phyloP scores from a whole-genome alignment of 2,113 vertebrate species.

The Cyprinodon variegatus region DNA sequence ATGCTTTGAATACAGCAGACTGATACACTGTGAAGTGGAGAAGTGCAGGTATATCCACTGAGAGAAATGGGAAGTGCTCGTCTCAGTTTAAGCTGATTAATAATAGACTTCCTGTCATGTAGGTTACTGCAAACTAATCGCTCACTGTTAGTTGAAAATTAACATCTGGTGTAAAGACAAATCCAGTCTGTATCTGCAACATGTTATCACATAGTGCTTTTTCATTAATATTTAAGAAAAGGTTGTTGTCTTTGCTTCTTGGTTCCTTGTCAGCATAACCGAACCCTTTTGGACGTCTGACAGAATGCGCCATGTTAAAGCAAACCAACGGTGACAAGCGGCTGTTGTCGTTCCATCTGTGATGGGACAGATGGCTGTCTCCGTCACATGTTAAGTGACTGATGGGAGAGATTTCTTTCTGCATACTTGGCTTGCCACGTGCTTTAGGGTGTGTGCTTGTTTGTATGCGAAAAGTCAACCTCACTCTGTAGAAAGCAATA shows the following conservation, averaged over 20 bases:
- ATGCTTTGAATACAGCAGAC: not conserved
- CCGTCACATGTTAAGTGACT: not conserved
- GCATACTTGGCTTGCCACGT: not conserved
- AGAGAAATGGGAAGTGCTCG: not conserved
- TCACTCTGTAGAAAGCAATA: slow-evolving; percentile 1
- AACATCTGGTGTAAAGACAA: not conserved
- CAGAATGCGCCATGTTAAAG: not conserved
- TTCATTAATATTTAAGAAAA: no score
- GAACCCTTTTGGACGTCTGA: not conserved
- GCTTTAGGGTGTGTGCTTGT: slow-evolving; percentile 6
- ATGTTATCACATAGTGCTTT: not conserved
- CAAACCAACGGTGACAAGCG: not conserved
- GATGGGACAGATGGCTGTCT: slow-evolving; percentile 12
- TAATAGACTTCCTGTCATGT: slow-evolving; percentile 16
- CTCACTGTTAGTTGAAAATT: not conserved
- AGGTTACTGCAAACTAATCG: slow-evolving; percentile 2
- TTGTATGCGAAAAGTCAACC: slow-evolving; percentile 16
- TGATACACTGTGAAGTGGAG: slow-evolving; percentile 3
- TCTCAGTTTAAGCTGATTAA: slow-evolving; percentile 8
- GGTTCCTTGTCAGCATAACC: not conserved
- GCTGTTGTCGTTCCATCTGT: slow-evolving; percentile 24
- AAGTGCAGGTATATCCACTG: not conserved
- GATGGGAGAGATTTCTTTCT: slow-evolving; percentile 15
- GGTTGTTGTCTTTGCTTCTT: not conserved
- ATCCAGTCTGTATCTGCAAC: not conserved